Conservation (phyloP, 2,797 vertebrate species). For the Hoplostethus mediterraneus region DNA sequence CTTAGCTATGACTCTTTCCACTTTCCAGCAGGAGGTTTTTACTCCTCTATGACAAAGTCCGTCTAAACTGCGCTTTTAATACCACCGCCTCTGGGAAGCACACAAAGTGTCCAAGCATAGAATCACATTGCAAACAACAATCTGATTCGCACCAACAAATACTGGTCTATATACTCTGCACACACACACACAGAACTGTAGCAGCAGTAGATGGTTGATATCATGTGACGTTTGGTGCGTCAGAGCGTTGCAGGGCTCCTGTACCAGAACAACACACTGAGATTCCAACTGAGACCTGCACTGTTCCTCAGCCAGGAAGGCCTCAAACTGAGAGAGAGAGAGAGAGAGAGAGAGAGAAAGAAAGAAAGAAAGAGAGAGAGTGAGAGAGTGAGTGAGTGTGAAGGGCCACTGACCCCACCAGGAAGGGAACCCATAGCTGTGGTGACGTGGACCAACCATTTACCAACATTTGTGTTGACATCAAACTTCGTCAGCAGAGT, state of each 20-base stretch:
- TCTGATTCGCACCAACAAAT: slow-evolving; percentile 53
- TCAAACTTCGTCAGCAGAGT: slow-evolving; percentile 39
- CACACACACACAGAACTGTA: slow-evolving; percentile 4
- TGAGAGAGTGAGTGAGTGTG: slow-evolving; percentile 20
- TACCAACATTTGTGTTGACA: slow-evolving; percentile 50
- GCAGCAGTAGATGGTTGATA: slow-evolving; percentile 45
- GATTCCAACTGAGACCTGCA: not conserved
- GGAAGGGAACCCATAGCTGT: slow-evolving; percentile 23
- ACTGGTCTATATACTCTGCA: slow-evolving; percentile 17
- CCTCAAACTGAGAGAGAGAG: not conserved
- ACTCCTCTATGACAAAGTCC: not conserved
- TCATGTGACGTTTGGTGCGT: slow-evolving; percentile 64
- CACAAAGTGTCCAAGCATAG: not conserved
- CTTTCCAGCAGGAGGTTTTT: not conserved
- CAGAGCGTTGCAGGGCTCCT: slow-evolving; percentile 42
- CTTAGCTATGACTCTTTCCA: not conserved
- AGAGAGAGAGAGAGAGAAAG: too few species aligned
- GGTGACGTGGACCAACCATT: slow-evolving; percentile 48
- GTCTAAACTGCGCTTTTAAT: not conserved
- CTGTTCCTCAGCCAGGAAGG: not conserved
- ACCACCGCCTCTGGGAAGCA: not conserved
- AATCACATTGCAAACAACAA: slow-evolving; percentile 17
- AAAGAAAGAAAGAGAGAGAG: not conserved
- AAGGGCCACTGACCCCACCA: slow-evolving; percentile 16
- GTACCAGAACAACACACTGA: not conserved